Base-by-base conservation (phyloP, 2,797 vertebrate genomes). In the Sternotherus odoratus region DNA sequence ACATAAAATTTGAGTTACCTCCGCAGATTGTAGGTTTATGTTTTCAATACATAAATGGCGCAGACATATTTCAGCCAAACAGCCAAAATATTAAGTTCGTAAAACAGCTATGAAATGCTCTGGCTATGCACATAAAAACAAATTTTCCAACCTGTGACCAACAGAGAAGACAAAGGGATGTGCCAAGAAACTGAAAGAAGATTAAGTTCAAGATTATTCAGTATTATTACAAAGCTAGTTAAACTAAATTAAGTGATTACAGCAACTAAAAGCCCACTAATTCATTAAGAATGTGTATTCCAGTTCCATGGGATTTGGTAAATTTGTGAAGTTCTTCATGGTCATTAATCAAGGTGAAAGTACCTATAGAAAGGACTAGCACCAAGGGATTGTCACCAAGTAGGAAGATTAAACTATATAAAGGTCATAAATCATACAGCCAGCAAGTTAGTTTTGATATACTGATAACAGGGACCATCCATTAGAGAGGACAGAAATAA, bases 1-100 rank as follows among this genome's bases (percentile, higher is more conserved):
- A 96, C 96, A 86, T 95, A 96, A 97, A 98, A 97, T 96, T 98
- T 97, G 97, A 97, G 97, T 96, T 94, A 97, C 95, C 96, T 97
- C 96, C 91, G 92, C 96, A 96, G 96, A 95, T 80, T 95, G 77
- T 89, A 97, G 94, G 96, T 97, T 97, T 96, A 97, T 96, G 95
- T 94, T 97, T 98, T 97, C 97, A 97, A 94, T 97, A 97, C 95
- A 86, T 97, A 96, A 96, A 95, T 98, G 96, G 97, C 36, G 5
- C 87, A 96, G 97, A 97, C 13, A 1, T 96, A 93, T 97, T 98
- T 97, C 96, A 97, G 97, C 88, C 96, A 95, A 98, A 97, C 74
- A 96, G 96, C 90, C 97, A 96, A 95, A 96, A 97, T 95, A 97
- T 96, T 93, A 97, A 95, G 95, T 88, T 95, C 46, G 49, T 90